Base-by-base conservation (phyloP, 2,888 invertebrate species). In the Lordiphosa andalusiaca region DNA sequence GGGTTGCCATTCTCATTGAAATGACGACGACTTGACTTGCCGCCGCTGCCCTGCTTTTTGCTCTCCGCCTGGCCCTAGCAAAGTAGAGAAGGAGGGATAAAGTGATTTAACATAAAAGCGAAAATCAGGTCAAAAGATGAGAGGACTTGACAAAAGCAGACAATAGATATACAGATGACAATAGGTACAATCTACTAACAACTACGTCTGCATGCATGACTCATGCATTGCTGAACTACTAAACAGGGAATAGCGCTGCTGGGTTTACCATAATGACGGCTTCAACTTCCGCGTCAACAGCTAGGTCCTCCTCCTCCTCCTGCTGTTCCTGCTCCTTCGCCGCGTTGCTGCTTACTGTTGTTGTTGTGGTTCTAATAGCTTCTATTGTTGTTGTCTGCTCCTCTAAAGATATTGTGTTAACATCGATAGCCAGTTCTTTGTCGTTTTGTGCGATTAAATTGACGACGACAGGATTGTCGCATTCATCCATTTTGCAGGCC, bases 401-500 rank as follows among this genome's bases (percentile, higher is more conserved):
- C 53, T 48, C 30, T 30, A 30, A 30, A 30, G 9, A 30, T 9
- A 30, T 30, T 30, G 30, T 25, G 6, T 46, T 60, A 60, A 53
- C 60, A 61, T 61, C 46, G 53, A 53, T 60, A 33, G 16, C 37
- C 36, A 51, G 51, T 38, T 60, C 59, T 58, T 58, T 60, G 59
- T 86, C 81, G 87, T 88, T 86, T 84, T 88, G 87, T 82, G 78
- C 83, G 84, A 86, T 87, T 86, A 88, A 72, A 81, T 87, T 86
- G 81, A 88, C 87, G 81, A 88, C 88, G 84, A 88, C 85, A 84
- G 88, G 87, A 84, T 90, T 90, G 85, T 90, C 89, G 86, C 90
- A 90, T 88, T 89, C 89, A 89, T 90, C 90, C 90, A 90, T 90
- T 84, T 89, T 90, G 88, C 81, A 84, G 41, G 10, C 5, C 16